Conservation (phyloP, 2,888 invertebrate species). For the Drymonia ruficornis region DNA sequence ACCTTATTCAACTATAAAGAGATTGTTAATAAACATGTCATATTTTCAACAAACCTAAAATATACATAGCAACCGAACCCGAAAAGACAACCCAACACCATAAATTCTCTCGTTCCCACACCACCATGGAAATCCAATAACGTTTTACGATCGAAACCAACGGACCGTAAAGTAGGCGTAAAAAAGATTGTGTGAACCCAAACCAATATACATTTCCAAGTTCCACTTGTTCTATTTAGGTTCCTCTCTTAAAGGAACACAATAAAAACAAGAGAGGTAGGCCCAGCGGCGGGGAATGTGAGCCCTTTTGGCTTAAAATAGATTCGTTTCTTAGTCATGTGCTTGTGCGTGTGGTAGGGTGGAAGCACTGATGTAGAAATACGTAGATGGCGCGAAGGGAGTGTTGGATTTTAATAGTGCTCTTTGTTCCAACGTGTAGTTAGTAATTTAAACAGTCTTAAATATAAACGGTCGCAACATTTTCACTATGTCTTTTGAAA, state of each 20-base stretch:
- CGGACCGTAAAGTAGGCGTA: constrained; percentile 31
- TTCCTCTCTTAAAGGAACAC: constrained; percentile 35
- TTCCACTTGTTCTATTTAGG: constrained; percentile 40
- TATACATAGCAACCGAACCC: background rate
- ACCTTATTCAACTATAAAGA: background rate
- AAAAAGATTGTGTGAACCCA: constrained; percentile 36
- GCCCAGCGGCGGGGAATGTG: constrained; percentile 51
- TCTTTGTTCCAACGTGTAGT: constrained; percentile 5
- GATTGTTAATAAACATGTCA: background rate
- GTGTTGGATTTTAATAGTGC: background rate
- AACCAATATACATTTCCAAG: constrained; percentile 28
- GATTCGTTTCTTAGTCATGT: constrained; percentile 33
- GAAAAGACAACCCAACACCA: background rate
- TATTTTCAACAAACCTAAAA: background rate
- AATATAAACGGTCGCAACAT: no score
- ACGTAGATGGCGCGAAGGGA: background rate
- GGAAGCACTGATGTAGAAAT: background rate
- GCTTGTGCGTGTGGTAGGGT: background rate
- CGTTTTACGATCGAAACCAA: constrained; percentile 24
- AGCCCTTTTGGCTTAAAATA: constrained; percentile 45
- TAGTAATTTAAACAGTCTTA: no score
- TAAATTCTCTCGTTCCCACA: constrained; percentile 11
- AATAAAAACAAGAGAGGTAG: constrained; percentile 44
- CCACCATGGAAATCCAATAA: constrained; percentile 23
- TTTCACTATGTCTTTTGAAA: no score